Conservation (phyloP, 1,140 invertebrate species). For the Caenorhabditis remanei region DNA sequence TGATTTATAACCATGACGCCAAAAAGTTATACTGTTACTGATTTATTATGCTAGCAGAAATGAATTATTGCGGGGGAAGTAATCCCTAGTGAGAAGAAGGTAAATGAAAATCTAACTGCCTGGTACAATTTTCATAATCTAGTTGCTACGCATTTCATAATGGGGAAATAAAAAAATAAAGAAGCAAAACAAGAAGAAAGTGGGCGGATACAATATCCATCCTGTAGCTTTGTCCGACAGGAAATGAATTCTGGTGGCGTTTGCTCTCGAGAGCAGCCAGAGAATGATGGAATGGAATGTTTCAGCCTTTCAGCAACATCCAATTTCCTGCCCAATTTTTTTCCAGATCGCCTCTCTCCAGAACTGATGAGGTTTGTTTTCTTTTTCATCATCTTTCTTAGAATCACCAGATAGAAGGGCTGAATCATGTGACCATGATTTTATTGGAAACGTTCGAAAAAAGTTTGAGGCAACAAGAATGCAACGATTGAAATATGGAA, state of each 20-base stretch:
- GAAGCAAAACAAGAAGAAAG: neutral
- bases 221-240: neutral
- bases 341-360: neutral
- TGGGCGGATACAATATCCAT: constrained; percentile 28
- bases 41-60: too few species aligned
- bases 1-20: too few species aligned
- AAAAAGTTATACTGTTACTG: too few species aligned
- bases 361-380: neutral
- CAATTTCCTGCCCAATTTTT: neutral
- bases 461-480: neutral
- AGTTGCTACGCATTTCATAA: neutral
- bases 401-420: neutral
- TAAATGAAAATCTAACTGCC: too few species aligned
- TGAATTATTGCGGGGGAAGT: too few species aligned
- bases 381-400: neutral
- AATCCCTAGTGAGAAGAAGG: too few species aligned
- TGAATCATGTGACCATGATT: neutral
- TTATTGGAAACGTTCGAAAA: neutral
- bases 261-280: neutral
- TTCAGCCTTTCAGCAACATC: neutral
- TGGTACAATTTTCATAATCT: neutral
- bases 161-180: neutral
- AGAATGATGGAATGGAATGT: neutral
- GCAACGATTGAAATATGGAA: neutral
- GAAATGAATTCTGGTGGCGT: constrained; percentile 31